Evolutionary conservation across 2,888 invertebrate species (phyloP).

Genomic region (Spodoptera picta): DNA sequence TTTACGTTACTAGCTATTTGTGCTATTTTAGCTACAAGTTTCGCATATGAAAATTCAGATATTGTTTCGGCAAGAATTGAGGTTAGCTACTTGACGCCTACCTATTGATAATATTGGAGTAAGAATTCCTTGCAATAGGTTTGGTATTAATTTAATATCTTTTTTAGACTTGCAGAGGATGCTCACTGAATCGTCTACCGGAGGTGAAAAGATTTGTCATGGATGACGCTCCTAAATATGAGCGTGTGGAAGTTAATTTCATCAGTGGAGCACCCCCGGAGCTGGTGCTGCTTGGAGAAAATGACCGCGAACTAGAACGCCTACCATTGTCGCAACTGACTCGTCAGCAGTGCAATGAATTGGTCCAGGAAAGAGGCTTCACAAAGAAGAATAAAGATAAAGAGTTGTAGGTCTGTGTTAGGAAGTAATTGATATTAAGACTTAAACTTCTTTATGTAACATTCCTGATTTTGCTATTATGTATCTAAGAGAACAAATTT

Average conservation of each 20-base stretch:
- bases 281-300: constrained; percentile 88
- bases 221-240: constrained; percentile 91
- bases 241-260: constrained; percentile 90
- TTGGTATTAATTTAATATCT: neutral
- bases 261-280: constrained; percentile 91
- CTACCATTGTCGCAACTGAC: constrained; percentile 87
- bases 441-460: constrained; percentile 35
- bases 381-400: constrained; percentile 76
- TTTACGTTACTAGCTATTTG: constrained; percentile 56
- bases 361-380: constrained; percentile 90
- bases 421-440: constrained; percentile 11
- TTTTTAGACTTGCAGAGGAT: constrained; percentile 92
- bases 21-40: constrained; percentile 57
- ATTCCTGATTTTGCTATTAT: constrained; percentile 32
- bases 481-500: constrained; percentile 35
- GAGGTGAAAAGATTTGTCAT: constrained; percentile 91
- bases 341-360: constrained; percentile 91
- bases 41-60: constrained; percentile 72
- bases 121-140: neutral
- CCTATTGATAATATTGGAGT: neutral
- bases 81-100: constrained; percentile 60
- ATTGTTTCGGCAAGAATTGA: constrained; percentile 83
- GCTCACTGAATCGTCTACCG: constrained; percentile 90
- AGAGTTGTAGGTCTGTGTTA: constrained; percentile 57
- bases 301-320: constrained; percentile 90